Base-by-base conservation (phyloP, 1,140 invertebrate genomes). In the Drosophila lini region DNA sequence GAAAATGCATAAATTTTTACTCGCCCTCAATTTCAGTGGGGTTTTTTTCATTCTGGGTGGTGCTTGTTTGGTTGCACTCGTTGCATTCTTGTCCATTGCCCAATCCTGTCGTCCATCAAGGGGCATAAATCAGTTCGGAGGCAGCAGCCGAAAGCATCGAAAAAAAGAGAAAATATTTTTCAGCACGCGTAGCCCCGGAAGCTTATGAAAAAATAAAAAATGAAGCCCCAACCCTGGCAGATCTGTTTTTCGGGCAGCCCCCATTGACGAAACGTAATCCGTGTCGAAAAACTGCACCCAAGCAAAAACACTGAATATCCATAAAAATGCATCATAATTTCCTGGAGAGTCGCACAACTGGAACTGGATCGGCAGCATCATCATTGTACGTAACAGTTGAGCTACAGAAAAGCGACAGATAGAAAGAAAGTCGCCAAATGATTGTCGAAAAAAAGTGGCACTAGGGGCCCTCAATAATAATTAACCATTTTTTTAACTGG, bases 311-410 rank as follows among this genome's bases (percentile, higher is more conserved):
- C 82, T 58, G 80, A 92, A 92, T 91, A 91, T 91, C 88, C 91
- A 91, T 91, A 91, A 92, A 92, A 92, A 91, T 92, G 91, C 91
- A 91, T 91, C 91, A 91, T 91, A 86, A 91, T 86, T 91, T 92
- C 57, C 44, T 47, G 63, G 61, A 76, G 71, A 48, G 28, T 67
- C 64, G 63, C 22, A 34, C 45, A 69, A 53, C 75, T 69, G 68
- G 28, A 82, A 76, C 83, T 82, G 83, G 76, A 86, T 88, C 45
- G 59, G 61, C 64, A 57, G 57, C 64, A 71, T 36, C 65, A 41
- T 71, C 52, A 48, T 50, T 45, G 58, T 55, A 31, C 69, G 36
- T 50, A 60, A 31, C 59, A 57, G 40, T 52, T 58, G 45, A 53
- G 47, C 60, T 3, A 22, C 41, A 36, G 44, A 32, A 52, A 44